phyloP scores from a whole-genome alignment of 2,888 invertebrate genomes.

The Cheilosia impressa region DNA sequence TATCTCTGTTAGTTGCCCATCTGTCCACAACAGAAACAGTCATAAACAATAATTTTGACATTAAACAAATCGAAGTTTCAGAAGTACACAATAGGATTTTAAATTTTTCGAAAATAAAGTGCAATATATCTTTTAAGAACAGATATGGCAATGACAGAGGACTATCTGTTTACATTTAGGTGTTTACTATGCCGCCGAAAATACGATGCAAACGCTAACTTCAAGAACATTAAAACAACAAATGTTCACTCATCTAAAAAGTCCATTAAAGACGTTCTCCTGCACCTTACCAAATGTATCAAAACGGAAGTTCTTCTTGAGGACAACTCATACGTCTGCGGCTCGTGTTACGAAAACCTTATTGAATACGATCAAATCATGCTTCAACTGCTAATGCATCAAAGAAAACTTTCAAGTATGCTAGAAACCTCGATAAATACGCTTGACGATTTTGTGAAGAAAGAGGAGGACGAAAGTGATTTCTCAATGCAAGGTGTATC shows the following conservation, averaged over 20 bases:
- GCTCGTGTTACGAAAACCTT: slow-evolving; percentile 79
- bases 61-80: too few species aligned
- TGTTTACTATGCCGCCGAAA: slow-evolving; percentile 51
- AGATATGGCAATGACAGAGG: neutral
- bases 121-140: too few species aligned
- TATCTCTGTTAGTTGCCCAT: too few species aligned
- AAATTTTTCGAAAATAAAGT: too few species aligned
- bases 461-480: slow-evolving; percentile 15
- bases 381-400: slow-evolving; percentile 80
- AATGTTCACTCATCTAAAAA: slow-evolving; percentile 80
- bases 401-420: slow-evolving; percentile 79
- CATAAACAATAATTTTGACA: too few species aligned
- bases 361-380: slow-evolving; percentile 80
- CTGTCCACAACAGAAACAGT: too few species aligned
- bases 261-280: slow-evolving; percentile 79
- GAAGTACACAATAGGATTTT: too few species aligned
- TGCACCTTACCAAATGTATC: slow-evolving; percentile 80
- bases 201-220: slow-evolving; percentile 75
- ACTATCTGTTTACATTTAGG: neutral
- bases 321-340: slow-evolving; percentile 77
- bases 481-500: neutral
- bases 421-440: slow-evolving; percentile 78
- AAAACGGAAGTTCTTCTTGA: slow-evolving; percentile 78
- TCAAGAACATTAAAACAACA: slow-evolving; percentile 77
- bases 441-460: slow-evolving; percentile 44